Base-by-base conservation (phyloP, 2,888 invertebrate species). In the Bombylius discolor region DNA sequence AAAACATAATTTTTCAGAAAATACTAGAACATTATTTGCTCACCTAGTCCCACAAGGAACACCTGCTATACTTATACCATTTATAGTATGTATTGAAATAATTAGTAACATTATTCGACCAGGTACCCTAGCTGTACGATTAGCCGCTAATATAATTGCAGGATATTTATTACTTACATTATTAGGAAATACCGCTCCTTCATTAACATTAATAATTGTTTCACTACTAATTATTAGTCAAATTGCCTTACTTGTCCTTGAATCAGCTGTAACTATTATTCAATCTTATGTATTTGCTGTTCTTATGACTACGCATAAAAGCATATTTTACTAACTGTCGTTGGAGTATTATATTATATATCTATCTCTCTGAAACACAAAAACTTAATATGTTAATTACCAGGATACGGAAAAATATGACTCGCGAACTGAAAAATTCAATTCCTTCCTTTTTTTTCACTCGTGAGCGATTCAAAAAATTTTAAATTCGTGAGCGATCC, bases 131-230 rank as follows among this genome's bases (percentile, higher is more conserved):
- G 80, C 82, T 1, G 79, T 87, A 57, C 85, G 85, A 61, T 67
- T 86, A 76, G 79, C 82, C 5, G 85, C 85, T n/a, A 86, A 86
- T 77, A 85, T 86, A 81, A 84, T 85, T 77, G 83, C 85, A 2
- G 85, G 84, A 0, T 84, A 86, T 69, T 67, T 86, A 71, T 63
- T 85, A 67, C 70, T 85, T 77, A 82, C 81, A 3, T 62, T 85
- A 63, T 65, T 84, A 66, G 78, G 79, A 58, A 75, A 76, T 61
- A 76, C 73, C 4, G 76, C 70, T 0, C 63, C 66, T 33, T 64
- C 58, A 33, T 53, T 66, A 63, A 61, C 66, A 4, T 57, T 55
- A 48, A 47, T 66, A 52, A 58, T 67, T 53, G 49, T 69, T 34
- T 61, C 58, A 11, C 42, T 72, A 47, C 61, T 73, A 65, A 61